These are phyloP conservation scores for Megaceryle torquata DNA, from an alignment of 2,113 vertebrate genomes.

Conservation along the genomic window DNA sequence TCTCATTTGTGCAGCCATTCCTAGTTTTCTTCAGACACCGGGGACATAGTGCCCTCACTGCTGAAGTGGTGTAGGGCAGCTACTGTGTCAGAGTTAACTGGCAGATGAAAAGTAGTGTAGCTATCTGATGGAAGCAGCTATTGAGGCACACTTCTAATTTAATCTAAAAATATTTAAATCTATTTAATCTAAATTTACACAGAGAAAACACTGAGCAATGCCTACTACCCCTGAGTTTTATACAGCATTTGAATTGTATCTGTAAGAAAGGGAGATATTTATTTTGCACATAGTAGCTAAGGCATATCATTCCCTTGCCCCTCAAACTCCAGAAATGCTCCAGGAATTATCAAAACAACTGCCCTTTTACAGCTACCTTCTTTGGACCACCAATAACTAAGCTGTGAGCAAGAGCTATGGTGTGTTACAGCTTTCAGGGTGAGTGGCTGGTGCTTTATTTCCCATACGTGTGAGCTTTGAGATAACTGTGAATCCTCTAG, in stretches of 20 bases:
- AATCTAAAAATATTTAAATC: neutral
- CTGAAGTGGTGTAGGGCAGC: neutral
- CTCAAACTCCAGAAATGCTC: neutral
- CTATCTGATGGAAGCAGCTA: neutral
- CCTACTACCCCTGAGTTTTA: neutral
- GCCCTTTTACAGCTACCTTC: neutral
- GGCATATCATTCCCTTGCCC: neutral
- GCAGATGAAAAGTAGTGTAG: neutral
- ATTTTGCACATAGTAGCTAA: neutral
- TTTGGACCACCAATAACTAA: neutral
- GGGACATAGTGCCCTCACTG: neutral
- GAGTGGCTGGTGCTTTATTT: conserved; percentile 12
- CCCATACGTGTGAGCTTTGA: conserved; percentile 10
- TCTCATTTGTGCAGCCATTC: neutral
- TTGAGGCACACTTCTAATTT: neutral
- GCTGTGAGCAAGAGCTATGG: neutral
- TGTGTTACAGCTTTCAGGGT: neutral
- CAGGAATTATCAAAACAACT: neutral
- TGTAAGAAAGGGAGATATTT: neutral
- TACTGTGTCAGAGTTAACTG: neutral
- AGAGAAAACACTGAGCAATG: neutral
- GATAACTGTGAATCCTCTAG: neutral
- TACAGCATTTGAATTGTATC: neutral
- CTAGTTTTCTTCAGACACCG: neutral
- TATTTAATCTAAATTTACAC: neutral